Conservation (phyloP, 2,888 invertebrate genomes). For the Geophilus truncorum region DNA sequence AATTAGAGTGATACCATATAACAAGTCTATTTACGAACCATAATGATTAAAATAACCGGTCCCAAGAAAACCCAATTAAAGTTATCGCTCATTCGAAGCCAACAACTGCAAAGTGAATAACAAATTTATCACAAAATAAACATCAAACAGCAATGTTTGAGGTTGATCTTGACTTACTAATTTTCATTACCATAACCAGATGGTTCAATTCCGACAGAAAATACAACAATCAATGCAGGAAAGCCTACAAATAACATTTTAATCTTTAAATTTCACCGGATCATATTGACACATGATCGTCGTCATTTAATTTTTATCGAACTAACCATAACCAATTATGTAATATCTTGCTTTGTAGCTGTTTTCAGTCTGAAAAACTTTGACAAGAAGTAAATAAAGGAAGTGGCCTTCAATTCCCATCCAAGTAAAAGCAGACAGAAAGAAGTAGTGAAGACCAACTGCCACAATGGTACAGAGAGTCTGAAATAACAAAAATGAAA, state of each 20-base stretch:
- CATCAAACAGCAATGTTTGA: not conserved
- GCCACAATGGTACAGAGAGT: constrained; percentile 49
- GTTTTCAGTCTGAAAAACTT: constrained; percentile 51
- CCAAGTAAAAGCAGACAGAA: constrained; percentile 53
- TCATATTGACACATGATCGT: too few species aligned
- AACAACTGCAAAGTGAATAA: not conserved
- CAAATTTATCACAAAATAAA: not conserved
- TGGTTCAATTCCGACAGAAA: not conserved
- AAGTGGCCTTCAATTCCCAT: constrained; percentile 55
- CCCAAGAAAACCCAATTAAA: constrained; percentile 1
- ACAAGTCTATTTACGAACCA: not conserved
- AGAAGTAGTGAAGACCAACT: constrained; percentile 51
- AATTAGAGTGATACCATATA: too few species aligned
- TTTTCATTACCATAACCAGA: not conserved
- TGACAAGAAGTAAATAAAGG: constrained; percentile 52
- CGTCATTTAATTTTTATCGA: too few species aligned
- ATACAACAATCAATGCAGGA: not conserved
- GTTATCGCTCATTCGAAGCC: not conserved
- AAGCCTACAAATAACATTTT: too few species aligned
- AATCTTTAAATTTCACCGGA: too few species aligned
- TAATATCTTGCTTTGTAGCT: constrained; percentile 49
- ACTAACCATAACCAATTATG: constrained; percentile 50
- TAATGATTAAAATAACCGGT: not conserved
- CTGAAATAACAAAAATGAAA: not conserved
- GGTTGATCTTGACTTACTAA: not conserved